A percentile compares a stretch with the other conserved stretches of the same genome.
Evolutionary conservation across 1,140 invertebrate genomes (phyloP).

Genomic region (Heliconius congener): DNA sequence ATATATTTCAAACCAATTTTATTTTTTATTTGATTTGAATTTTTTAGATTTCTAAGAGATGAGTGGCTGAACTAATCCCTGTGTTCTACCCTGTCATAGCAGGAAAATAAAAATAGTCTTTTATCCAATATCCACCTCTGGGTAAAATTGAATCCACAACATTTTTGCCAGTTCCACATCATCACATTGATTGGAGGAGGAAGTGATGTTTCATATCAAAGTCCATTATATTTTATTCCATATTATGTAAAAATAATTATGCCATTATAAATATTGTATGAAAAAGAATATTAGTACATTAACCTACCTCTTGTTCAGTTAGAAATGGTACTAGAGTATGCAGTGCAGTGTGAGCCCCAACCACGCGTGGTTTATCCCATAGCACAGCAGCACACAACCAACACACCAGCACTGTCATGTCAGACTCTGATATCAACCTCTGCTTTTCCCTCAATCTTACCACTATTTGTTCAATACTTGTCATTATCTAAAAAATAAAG

Average conservation of each 20-base stretch:
- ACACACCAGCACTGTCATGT: background rate
- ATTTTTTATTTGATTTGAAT: too few relatives aligned
- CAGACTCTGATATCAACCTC: background rate
- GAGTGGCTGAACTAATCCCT: too few relatives aligned
- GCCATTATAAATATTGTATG: background rate
- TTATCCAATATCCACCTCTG: too few relatives aligned
- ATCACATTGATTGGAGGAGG: too few relatives aligned
- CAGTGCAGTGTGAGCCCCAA: background rate
- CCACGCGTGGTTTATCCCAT: background rate
- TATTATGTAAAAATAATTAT: background rate
- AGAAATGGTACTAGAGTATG: background rate
- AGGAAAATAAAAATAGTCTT: too few relatives aligned
- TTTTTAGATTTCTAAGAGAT: too few relatives aligned
- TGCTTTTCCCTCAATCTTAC: background rate
- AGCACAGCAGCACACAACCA: background rate
- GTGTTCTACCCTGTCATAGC: too few relatives aligned
- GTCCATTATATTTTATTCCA: background rate
- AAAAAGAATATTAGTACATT: background rate
- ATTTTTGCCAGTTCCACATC: too few relatives aligned
- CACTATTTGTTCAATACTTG: background rate
- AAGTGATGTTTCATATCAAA: too few relatives aligned
- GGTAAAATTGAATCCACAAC: too few relatives aligned
- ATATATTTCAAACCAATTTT: background rate
- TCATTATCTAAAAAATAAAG: slow-evolving; percentile 3
- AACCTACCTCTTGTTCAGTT: slow-evolving; percentile 1